phyloP scores from a whole-genome alignment of 2,797 vertebrate genomes.

The Coreius guichenoti region DNA sequence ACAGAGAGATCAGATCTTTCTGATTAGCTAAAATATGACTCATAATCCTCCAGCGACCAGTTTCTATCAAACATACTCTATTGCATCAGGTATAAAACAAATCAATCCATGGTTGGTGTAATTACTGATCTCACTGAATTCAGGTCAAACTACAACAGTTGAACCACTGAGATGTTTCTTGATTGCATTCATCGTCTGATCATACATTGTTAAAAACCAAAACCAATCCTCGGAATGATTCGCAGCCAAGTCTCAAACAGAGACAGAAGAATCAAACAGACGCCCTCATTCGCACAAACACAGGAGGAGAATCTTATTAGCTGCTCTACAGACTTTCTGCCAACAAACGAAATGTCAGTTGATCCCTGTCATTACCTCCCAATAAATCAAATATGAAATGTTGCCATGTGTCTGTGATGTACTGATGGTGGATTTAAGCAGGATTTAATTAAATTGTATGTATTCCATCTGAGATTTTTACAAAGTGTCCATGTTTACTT shows the following conservation, averaged over 20 bases:
- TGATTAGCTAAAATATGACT: conserved; percentile 39
- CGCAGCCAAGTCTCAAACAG: conserved; percentile 50
- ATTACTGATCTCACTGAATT: conserved; percentile 48
- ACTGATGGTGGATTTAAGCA: conserved; percentile 43
- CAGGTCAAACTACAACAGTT: conserved; percentile 54
- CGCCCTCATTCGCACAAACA: conserved; percentile 48
- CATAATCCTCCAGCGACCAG: conserved; percentile 31
- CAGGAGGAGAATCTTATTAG: conserved; percentile 52
- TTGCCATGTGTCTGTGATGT: conserved; percentile 42
- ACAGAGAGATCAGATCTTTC: conserved; percentile 13
- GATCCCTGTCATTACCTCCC: conserved; percentile 61
- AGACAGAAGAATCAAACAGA: conserved; percentile 59
- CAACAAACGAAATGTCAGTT: conserved; percentile 62
- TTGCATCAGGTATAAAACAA: conserved; percentile 52
- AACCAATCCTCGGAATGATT: conserved; percentile 53
- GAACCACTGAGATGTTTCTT: conserved; percentile 40
- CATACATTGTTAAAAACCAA: conserved; percentile 52
- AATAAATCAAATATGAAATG: conserved; percentile 58
- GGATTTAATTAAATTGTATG: conserved; percentile 60
- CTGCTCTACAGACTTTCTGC: conserved; percentile 46
- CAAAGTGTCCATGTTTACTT: conserved; percentile 64
- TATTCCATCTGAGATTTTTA: conserved; percentile 76
- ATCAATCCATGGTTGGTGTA: conserved; percentile 39
- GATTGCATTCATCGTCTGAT: conserved; percentile 56
- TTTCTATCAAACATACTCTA: conserved; percentile 45